Evolutionary conservation across 2,113 vertebrate species (phyloP), one percentile per base, ranked within the genome.

Genomic region (Peromyscus polionotus): DNA sequence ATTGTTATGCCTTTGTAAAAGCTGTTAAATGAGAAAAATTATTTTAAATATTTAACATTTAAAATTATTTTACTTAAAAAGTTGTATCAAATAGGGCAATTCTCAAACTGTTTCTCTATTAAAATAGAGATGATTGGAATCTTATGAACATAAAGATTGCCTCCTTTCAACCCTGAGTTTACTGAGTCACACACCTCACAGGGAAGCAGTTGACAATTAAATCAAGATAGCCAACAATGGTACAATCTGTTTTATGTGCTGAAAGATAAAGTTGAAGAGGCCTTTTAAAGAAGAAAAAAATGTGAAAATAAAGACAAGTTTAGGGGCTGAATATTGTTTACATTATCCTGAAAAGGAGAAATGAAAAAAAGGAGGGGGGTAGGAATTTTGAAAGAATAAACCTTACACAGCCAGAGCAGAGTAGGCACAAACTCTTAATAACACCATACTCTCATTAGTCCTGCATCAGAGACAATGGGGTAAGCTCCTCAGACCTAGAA

Each of bases 11-110:
- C 7, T 88, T 83, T 61, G 24, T 96, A 33, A 93, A 91, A 42
- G 83, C 31, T 51, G 79, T 79, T 88, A 87, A 90, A 59, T 85
- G 39, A 76, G 6, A 75, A 70, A 5, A 33, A 54, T 80, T 85
- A 87, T 59, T 67, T 84, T 59, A 90, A 86, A 63, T 93, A 81
- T 75, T 97, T 70, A 88, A 91, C 19, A 88, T 31, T 95, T 80
- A 68, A 96, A 93, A 94, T 67, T 93, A 76, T 93, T 76, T 36
- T 85, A 85, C 76, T 93, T 70, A 93, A 96, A 94, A 94, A 85
- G 36, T 54, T 81, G 42, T 54, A 67, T 73, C 31, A 86, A 85
- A 20, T 61, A 94, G 17, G 11, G 3, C 73, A 33, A 90, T 61
- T 93, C 73, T 88, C 31, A 73, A 75, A 22, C n/a, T 16, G 7